These are phyloP conservation scores for Octopus sinensis DNA, from an alignment of 1,140 invertebrate species.

Conservation along the genomic window DNA sequence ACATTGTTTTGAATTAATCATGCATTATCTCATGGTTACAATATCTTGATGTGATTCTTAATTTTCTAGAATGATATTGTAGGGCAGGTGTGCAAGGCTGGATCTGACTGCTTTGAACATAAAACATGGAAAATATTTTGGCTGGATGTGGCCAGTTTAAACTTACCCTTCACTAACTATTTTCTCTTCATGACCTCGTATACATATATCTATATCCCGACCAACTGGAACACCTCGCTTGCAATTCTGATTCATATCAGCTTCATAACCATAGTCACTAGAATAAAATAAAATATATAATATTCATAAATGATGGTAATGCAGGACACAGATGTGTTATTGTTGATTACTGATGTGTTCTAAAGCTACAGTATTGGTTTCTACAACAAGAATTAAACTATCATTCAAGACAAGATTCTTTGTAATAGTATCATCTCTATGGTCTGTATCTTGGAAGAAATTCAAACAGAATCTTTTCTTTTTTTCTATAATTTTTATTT, in stretches of 20 bases:
- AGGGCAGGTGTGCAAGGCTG: background rate
- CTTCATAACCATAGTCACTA: slow-evolving; percentile 52
- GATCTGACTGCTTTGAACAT: background rate
- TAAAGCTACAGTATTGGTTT: background rate
- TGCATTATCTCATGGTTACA: background rate
- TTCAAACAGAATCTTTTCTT: too few species aligned
- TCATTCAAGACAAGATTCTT: background rate
- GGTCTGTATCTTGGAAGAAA: too few species aligned
- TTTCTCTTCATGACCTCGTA: slow-evolving; percentile 44
- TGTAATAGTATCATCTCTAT: too few species aligned
- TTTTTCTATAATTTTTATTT: too few species aligned
- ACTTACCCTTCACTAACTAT: slow-evolving; percentile 46
- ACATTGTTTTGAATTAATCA: too few species aligned
- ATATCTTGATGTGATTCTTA: background rate
- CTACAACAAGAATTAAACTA: background rate
- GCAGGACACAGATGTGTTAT: background rate
- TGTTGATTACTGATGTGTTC: background rate
- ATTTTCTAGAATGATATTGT: background rate
- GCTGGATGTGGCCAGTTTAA: background rate
- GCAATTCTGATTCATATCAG: slow-evolving; percentile 36
- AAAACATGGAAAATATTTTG: background rate
- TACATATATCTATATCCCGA: slow-evolving; percentile 45
- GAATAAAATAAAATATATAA: slow-evolving; percentile 22
- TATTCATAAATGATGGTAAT: background rate
- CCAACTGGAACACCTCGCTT: slow-evolving; percentile 30